Base-by-base conservation (phyloP, 2,888 invertebrate genomes). In the Thera britannica region DNA sequence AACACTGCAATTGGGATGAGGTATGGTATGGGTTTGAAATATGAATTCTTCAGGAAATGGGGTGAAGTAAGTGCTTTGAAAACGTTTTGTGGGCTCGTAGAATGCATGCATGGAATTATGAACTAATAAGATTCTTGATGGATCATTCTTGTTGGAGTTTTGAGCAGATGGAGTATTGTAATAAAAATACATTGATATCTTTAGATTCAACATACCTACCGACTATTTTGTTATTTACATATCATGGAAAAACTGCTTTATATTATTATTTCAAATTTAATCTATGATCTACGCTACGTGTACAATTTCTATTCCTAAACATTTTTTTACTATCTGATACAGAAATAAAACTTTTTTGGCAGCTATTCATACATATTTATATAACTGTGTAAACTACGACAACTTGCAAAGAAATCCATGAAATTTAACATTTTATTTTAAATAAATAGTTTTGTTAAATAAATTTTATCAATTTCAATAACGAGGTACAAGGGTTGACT, bases 21-120 rank as follows among this genome's bases (percentile, higher is more conserved):
- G 63, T 61, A 70, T 70, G 60, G 63, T 61, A 70, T 70, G 60
- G 63, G 48, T 70, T 58, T 76, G 68, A 75, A 73, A 74, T 72
- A 73, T 75, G 77, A 81, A 80, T 79, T 81, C 79, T 84, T 75
- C 72, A 78, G 76, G 79, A 82, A 84, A 83, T 80, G 74, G 78
- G 79, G 72, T 77, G 78, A 79, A 75, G 75, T 78, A 73, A 76
- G 72, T 77, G 76, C 73, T 73, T 77, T 72, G 51, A 61, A 68
- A 74, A 65, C 63, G 71, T 65, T 70, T 72, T 59, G 65, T 61
- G 68, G 66, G 62, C 62, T 64, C 70, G 54, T 67, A 62, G 68
- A 67, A 63, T 71, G 51, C 48, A 68, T 73, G 70, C 67, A 73
- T 65, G 67, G 41, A 55, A 51, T 41, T 64, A 54, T 63, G 57